Conservation (phyloP, 2,797 vertebrate genomes). For the Cuculus canorus region DNA sequence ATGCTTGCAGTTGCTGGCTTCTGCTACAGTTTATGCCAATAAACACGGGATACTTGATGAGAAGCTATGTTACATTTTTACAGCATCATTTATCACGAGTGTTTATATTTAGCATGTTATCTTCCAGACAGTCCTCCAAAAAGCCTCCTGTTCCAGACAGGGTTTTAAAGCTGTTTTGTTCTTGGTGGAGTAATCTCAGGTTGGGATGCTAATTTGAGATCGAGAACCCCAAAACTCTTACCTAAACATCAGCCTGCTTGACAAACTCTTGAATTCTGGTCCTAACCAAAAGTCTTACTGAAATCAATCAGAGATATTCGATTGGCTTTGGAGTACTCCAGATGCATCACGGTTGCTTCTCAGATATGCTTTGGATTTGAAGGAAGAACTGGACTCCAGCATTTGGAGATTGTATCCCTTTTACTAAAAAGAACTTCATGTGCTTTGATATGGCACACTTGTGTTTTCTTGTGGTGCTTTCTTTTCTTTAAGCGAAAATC, state of each 20-base stretch:
- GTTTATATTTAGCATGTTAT: background rate
- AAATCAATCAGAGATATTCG: background rate
- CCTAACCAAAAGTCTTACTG: background rate
- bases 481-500: background rate
- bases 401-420: background rate
- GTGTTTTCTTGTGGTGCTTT: background rate
- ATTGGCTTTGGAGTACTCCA: background rate
- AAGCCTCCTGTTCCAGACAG: background rate
- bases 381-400: background rate
- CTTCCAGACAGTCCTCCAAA: background rate
- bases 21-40: background rate
- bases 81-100: background rate
- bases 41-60: background rate
- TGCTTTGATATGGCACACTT: background rate
- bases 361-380: background rate
- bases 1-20: background rate
- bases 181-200: background rate
- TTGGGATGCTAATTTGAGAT: background rate
- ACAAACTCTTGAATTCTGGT: background rate
- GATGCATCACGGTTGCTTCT: background rate
- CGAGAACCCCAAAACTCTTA: background rate
- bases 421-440: background rate
- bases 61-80: background rate
- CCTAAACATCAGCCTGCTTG: background rate
- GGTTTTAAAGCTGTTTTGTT: background rate